Percentiles rank a stretch among this genome's conserved stretches.
Conservation (phyloP, 2,113 vertebrate species). For the Mixornis gularis region DNA sequence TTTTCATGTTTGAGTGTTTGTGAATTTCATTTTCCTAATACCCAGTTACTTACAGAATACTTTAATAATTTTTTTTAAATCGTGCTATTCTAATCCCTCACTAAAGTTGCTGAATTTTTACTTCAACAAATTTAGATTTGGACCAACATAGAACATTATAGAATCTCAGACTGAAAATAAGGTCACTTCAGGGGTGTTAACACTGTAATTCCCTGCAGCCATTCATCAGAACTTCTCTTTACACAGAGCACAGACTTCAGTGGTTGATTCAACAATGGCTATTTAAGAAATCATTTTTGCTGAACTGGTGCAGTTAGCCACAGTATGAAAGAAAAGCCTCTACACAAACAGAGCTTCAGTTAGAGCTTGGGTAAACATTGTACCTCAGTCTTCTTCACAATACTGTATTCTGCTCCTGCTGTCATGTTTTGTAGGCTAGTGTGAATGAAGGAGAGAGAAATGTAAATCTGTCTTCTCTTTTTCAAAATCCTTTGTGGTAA, state of each 20-base stretch:
- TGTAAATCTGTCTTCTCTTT: neutral
- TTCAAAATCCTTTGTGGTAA: neutral
- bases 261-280: neutral
- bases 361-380: neutral
- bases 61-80: neutral
- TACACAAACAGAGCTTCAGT: neutral
- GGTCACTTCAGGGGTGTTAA: neutral
- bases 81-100: neutral
- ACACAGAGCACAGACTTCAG: neutral
- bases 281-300: neutral
- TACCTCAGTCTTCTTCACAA: neutral
- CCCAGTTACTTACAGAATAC: neutral
- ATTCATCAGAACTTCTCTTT: neutral
- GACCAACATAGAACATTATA: neutral
- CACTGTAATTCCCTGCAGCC: neutral
- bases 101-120: neutral
- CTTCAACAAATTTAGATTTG: neutral
- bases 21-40: neutral
- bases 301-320: neutral
- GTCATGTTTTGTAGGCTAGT: neutral
- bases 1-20: neutral
- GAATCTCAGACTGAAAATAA: neutral
- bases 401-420: neutral
- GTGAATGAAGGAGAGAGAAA: neutral
- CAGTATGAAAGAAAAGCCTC: neutral